Percentiles rank a stretch among this genome's conserved stretches.
Conservation (phyloP, 2,888 invertebrate genomes). For the Troides helena region DNA sequence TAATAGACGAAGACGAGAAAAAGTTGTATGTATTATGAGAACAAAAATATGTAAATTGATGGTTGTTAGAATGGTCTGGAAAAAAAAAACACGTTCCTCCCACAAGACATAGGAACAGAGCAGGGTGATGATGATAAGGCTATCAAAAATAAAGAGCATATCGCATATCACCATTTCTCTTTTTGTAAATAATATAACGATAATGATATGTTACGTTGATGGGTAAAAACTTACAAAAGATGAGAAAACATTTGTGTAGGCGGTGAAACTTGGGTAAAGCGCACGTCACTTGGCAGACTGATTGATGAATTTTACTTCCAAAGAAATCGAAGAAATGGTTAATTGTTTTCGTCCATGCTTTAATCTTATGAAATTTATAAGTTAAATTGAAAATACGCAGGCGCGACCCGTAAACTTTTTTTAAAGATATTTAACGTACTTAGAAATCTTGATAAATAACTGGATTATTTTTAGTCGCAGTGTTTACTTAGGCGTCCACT, state of each 20-base stretch:
- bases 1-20: no score
- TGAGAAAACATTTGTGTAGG: neutral
- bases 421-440: no score
- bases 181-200: neutral
- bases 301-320: neutral
- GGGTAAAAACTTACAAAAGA: neutral
- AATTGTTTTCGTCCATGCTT: neutral
- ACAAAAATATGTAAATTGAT: no score
- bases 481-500: no score
- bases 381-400: neutral
- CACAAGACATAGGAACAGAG: no score
- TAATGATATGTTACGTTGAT: no score
- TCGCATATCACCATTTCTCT: neutral
- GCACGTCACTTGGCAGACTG: neutral
- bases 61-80: no score
- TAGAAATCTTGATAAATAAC: neutral
- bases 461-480: no score
- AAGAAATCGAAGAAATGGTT: neutral
- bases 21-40: no score
- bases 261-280: neutral
- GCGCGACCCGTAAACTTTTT: neutral
- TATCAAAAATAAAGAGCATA: no score
- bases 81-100: no score
- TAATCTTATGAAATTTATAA: neutral
- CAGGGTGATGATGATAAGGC: no score